Percentiles rank a stretch among this genome's conserved stretches.
These are phyloP conservation scores for Brachionus manjavacas DNA, from an alignment of 1,140 invertebrate species.

Conservation along the genomic window DNA sequence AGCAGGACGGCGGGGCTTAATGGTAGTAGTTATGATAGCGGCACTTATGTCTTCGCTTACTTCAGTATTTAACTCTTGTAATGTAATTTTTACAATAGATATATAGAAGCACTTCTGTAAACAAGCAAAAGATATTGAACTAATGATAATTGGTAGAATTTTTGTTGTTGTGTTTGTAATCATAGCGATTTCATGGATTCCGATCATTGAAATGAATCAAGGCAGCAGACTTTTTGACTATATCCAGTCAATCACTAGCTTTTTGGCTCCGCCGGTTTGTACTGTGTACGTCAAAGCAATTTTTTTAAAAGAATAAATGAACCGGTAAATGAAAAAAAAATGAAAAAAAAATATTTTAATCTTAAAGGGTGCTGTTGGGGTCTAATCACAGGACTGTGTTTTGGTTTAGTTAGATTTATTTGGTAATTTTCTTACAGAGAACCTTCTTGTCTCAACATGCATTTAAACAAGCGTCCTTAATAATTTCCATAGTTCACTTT, in stretches of 20 bases:
- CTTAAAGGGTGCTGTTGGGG: constrained; percentile 59
- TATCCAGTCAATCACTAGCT: constrained; percentile 61
- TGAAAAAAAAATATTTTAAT: no score
- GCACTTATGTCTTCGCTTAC: constrained; percentile 62
- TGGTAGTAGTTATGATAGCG: constrained; percentile 62
- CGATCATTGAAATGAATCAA: constrained; percentile 58
- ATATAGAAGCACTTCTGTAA: constrained; percentile 59
- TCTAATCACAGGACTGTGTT: constrained; percentile 58
- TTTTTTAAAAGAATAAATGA: constrained; percentile 60
- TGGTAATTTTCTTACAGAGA: constrained; percentile 49
- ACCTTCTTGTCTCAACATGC: constrained; percentile 47
- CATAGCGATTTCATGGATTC: constrained; percentile 62
- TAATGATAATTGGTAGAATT: constrained; percentile 59
- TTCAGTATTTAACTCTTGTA: constrained; percentile 62
- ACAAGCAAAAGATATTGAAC: constrained; percentile 57
- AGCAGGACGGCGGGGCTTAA: constrained; percentile 54
- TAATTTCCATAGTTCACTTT: constrained; percentile 49
- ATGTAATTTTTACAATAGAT: constrained; percentile 62
- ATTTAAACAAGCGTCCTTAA: constrained; percentile 42
- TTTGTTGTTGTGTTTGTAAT: constrained; percentile 60
- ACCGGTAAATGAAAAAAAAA: no score
- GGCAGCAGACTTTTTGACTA: constrained; percentile 61
- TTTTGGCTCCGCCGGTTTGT: constrained; percentile 61
- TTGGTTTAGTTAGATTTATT: constrained; percentile 56
- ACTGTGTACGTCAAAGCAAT: constrained; percentile 60